Percentiles rank a stretch among this genome's conserved stretches.
Evolutionary conservation across 2,113 vertebrate genomes (phyloP).

Genomic region (Pterocles gutturalis): DNA sequence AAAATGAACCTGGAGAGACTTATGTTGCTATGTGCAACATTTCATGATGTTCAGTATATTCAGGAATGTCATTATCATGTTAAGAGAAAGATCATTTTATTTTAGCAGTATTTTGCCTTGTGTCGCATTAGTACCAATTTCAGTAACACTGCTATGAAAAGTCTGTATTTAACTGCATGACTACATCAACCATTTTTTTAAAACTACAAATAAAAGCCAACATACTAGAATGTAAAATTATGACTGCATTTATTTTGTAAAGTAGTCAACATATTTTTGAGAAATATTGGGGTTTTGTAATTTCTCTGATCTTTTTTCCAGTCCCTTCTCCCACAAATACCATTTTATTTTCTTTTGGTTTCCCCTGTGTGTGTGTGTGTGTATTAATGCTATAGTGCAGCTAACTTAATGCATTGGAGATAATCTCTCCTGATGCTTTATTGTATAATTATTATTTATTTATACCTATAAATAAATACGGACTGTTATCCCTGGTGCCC

Average conservation of each 20-base stretch:
- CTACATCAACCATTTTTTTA: neutral
- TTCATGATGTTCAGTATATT: neutral
- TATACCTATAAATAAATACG: neutral
- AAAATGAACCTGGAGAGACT: neutral
- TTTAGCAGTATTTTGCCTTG: neutral
- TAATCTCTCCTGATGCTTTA: neutral
- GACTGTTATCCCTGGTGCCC: neutral
- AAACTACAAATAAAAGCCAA: neutral
- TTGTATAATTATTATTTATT: neutral
- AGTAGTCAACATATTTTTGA: neutral
- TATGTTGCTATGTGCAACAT: neutral
- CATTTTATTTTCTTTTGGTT: neutral
- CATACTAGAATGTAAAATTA: neutral
- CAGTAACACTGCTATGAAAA: neutral
- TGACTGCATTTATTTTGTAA: neutral
- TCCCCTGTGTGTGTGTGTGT: neutral
- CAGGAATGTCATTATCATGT: neutral
- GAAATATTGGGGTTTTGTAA: neutral
- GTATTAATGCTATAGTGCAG: neutral
- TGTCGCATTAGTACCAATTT: neutral
- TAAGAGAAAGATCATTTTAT: neutral
- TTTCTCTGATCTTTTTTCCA: neutral
- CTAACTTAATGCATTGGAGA: slow-evolving; percentile 57
- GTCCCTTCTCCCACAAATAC: neutral
- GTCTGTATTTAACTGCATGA: neutral